Evolutionary conservation across 1,140 invertebrate species (phyloP).

Genomic region (Anthonomus grandis): DNA sequence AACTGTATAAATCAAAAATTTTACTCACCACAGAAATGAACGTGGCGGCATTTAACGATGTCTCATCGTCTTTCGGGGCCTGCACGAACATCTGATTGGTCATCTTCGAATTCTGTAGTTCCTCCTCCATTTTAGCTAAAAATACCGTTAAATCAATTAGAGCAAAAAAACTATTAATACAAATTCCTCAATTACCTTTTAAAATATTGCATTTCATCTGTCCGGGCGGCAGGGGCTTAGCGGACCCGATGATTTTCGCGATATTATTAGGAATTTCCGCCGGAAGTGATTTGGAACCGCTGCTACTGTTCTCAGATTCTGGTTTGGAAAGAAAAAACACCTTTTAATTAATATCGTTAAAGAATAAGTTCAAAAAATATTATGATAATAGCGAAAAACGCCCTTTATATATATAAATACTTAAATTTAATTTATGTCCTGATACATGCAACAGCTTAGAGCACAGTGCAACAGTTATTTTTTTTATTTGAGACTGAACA

Average conservation of each 20-base stretch:
- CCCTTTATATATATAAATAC: too few species aligned
- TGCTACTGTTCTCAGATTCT: conserved; percentile 51
- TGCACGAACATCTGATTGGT: conserved; percentile 57
- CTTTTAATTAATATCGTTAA: too few species aligned
- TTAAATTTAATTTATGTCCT: too few species aligned
- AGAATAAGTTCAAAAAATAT: too few species aligned
- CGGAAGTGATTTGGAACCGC: conserved; percentile 53
- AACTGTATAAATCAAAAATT: too few species aligned
- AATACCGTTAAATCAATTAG: neutral
- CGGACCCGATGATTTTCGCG: conserved; percentile 56
- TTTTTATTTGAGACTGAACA: too few species aligned
- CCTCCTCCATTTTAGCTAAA: conserved; percentile 58
- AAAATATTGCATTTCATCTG: conserved; percentile 93
- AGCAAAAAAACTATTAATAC: conserved; percentile 3
- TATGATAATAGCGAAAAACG: too few species aligned
- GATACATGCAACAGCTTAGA: too few species aligned
- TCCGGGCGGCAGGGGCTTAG: conserved; percentile 74
- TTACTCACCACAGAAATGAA: conserved; percentile 71
- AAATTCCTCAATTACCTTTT: conserved; percentile 62
- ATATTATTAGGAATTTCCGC: conserved; percentile 66
- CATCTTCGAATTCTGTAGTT: conserved; percentile 52
- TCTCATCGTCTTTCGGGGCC: conserved; percentile 48
- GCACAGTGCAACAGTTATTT: too few species aligned
- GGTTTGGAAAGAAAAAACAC: neutral
- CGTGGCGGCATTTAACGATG: conserved; percentile 61